Conservation (phyloP, 1,140 invertebrate species). For the Aphelenchoides besseyi region DNA sequence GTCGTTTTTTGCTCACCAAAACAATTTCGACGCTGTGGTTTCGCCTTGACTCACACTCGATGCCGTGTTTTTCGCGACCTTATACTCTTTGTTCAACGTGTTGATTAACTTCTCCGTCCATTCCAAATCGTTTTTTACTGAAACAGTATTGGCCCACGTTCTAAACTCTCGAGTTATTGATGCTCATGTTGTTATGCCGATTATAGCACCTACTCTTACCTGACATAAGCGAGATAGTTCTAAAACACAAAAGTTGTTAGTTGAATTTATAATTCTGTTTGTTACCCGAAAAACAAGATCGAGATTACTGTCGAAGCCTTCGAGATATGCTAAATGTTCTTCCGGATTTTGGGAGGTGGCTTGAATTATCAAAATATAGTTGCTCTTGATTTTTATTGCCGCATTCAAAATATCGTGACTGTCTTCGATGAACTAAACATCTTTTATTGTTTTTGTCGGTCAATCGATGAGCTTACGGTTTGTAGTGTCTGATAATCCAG, state of each 20-base stretch:
- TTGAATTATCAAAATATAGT: conserved; percentile 13
- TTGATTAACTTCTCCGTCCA: conserved; percentile 25
- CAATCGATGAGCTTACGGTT: too few relatives aligned
- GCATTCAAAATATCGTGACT: conserved; percentile 34
- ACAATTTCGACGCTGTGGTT: conserved; percentile 22
- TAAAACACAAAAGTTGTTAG: conserved; percentile 22
- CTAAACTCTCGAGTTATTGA: too few relatives aligned
- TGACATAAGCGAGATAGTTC: conserved; percentile 31
- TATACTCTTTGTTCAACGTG: conserved; percentile 23
- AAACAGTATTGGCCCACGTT: conserved; percentile 26
- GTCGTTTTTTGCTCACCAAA: conserved; percentile 14
- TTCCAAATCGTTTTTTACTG: conserved; percentile 16
- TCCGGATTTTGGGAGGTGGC: neutral
- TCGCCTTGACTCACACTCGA: conserved; percentile 26
- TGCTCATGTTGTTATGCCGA: too few relatives aligned
- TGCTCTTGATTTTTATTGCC: conserved; percentile 32
- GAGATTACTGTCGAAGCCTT: neutral
- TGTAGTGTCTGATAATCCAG: conserved; percentile 32
- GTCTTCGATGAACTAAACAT: conserved; percentile 39
- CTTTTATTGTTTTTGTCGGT: too few relatives aligned
- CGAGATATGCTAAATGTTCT: neutral
- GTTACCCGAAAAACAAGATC: conserved; percentile 1
- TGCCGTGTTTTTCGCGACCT: conserved; percentile 19
- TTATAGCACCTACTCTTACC: too few relatives aligned
- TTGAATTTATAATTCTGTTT: conserved; percentile 11